phyloP scores from a whole-genome alignment of 2,113 vertebrate species.

The Picathartes gymnocephalus region DNA sequence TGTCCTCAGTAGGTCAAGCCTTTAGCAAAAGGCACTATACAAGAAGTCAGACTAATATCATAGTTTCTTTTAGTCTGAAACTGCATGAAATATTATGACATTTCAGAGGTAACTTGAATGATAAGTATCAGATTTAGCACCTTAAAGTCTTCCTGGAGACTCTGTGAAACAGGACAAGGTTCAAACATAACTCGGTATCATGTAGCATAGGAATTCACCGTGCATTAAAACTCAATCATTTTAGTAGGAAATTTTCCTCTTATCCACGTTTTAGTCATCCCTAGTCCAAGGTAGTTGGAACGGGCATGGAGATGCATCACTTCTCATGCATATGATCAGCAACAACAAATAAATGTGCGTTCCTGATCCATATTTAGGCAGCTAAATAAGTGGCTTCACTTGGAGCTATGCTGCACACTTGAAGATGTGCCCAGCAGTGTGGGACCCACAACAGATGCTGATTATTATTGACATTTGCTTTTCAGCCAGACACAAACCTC shows the following conservation, averaged over 20 bases:
- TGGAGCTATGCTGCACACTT: neutral
- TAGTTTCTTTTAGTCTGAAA: neutral
- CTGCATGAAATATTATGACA: neutral
- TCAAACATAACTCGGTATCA: neutral
- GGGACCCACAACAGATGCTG: constrained; percentile 23
- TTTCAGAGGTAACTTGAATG: neutral
- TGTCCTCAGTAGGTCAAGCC: neutral
- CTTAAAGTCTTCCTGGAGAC: neutral
- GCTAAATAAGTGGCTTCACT: neutral
- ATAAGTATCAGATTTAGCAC: neutral
- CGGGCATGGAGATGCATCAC: neutral
- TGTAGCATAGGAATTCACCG: neutral
- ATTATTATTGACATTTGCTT: constrained; percentile 31
- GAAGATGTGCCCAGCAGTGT: constrained; percentile 26
- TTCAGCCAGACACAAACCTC: neutral
- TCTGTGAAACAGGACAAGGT: neutral
- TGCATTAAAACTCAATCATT: neutral
- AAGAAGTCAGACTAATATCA: neutral
- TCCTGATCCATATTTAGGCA: neutral
- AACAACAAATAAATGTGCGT: neutral
- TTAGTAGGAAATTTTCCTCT: neutral
- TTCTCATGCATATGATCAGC: neutral
- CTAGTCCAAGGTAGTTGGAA: neutral
- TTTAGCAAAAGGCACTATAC: neutral
- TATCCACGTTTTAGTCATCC: neutral